Base-by-base conservation (phyloP, 1,140 invertebrate genomes). In the Drosophila azteca region DNA sequence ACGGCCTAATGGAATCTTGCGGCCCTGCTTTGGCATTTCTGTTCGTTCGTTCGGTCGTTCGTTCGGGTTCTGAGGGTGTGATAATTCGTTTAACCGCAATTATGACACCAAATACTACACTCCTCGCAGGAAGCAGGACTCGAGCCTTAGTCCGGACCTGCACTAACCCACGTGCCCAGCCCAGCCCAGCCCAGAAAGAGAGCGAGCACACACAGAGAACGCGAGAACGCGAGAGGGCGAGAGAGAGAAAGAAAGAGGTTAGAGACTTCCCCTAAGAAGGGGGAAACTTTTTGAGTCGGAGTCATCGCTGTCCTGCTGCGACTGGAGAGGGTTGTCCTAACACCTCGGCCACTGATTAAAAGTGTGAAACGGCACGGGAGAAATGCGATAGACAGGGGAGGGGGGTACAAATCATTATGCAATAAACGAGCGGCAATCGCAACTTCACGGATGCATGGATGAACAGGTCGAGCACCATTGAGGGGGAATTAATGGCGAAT, bases 41-140 rank as follows among this genome's bases (percentile, higher is more conserved):
- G 8, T 84, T 78, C 24, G 24, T 0, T 24, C 31, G 8, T 20
- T 20, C 24, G 24, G 0, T 24, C 31, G 8, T 84, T 78, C 63
- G 31, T 35, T 35, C 31, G 9, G 31, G 9, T 35, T 39, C 11
- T 13, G 81, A 26, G 79, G 87, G 87, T 90, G 87, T 90, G 78
- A 77, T 90, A 90, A 90, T 90, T 79, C 81, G 79, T 87, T 90
- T 87, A 90, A 80, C 87, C 85, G 82, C 87, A 90, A 90, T 90
- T 90, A 90, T 90, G 79, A 83, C 84, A 79, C 78, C 24, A 26
- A 26, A 26, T 26, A 26, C 24, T 26, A 26, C 24, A 26, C 24
- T 26, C 24, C 24, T 4, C 24, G 24, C 24, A 26, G 24, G 24
- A 26, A 26, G 24, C 24, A 26, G 24, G 24, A 26, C 24, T 26